Base-by-base conservation (phyloP, 2,113 vertebrate species). In the Semnornis frantzii region DNA sequence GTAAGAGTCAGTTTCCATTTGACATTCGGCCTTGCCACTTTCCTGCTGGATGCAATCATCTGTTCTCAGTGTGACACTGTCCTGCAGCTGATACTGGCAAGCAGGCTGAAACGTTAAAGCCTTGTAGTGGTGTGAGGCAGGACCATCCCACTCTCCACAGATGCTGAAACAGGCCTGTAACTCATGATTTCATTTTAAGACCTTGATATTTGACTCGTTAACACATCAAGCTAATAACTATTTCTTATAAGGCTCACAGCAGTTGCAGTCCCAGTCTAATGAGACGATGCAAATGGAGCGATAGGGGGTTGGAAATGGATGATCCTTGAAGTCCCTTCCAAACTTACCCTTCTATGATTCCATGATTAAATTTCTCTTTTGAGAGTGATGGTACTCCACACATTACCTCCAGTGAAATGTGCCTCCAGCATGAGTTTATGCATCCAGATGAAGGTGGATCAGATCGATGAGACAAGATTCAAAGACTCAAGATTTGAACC, bases 61-160 rank as follows among this genome's bases (percentile, higher is more conserved):
- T 95, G 70, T 97, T 97, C 92, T 97, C 82, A 84, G 85, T 90
- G 64, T 82, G 92, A 96, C 95, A 96, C 82, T 94, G 88, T 97
- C 90, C 94, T 94, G 94, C 85, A 92, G 81, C 75, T 97, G 85
- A 72, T 65, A 79, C 80, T 90, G 96, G 95, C 94, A 97, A 97
- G 93, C 92, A 90, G 70, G 95, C 80, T 95, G 95, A 91, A 90
- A 96, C 81, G 90, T 95, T 95, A 93, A 96, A 96, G 90, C 89
- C 85, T 96, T 97, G 96, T 68, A 94, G 90, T 93, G 74, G 94
- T 92, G 82, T 80, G 94, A 83, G 71, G 75, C 82, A 97, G 94
- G 93, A 96, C 63, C 73, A 94, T 91, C 72, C 94, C 64, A 21
- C 79, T 87, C 24, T 77, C 66, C 74, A 57, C 93, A 92, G 68